Evolutionary conservation across 2,888 invertebrate species (phyloP), one percentile per base, ranked within the genome.

Genomic region (Chrysotoxum bicinctum): DNA sequence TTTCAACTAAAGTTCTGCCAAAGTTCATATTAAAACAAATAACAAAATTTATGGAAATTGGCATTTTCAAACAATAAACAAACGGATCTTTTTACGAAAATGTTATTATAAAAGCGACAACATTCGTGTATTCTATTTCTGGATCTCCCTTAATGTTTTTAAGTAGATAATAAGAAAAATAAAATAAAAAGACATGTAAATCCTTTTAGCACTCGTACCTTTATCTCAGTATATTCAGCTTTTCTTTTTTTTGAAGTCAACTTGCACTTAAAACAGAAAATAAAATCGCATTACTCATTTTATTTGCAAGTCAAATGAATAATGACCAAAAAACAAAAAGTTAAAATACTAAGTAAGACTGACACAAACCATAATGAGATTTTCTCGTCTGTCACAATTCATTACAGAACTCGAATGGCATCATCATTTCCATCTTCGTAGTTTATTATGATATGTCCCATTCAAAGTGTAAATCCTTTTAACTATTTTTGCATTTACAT

Each of bases 401-500:
- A 68, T 52, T 45, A 45, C 14, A 37, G 37, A 56, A 16, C 30
- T 45, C 19, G 23, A 52, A 68, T 68, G 16, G 23, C 16, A 37
- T 68, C 23, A 23, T 52, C 14, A 32, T 52, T 52, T 68, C 19
- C 66, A 66, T 48, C 35, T 35, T 50, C 8, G 21, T 40, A n/a
- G 21, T 35, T 32, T 52, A 69, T 77, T 69, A 62, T 35, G 19
- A 43, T 32, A 19, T 23, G 7, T 8, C 14, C 0, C 66, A 48
- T 60, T 64, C 64, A 58, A 68, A 68, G 58, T 54, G 37, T 50
- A 68, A 68, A 30, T 76, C 68, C 68, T 68, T 58, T 58, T 48
- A 58, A 45, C 16, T 48, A 35, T 58, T 56, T 60, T 56, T 72
- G 19, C 4, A 37, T 30, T 14, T 10, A n/a, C 21, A 40, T 60